A percentile compares a stretch with the other conserved stretches of the same genome.
phyloP scores from a whole-genome alignment of 2,888 invertebrate genomes.

The Cosmia trapezina region DNA sequence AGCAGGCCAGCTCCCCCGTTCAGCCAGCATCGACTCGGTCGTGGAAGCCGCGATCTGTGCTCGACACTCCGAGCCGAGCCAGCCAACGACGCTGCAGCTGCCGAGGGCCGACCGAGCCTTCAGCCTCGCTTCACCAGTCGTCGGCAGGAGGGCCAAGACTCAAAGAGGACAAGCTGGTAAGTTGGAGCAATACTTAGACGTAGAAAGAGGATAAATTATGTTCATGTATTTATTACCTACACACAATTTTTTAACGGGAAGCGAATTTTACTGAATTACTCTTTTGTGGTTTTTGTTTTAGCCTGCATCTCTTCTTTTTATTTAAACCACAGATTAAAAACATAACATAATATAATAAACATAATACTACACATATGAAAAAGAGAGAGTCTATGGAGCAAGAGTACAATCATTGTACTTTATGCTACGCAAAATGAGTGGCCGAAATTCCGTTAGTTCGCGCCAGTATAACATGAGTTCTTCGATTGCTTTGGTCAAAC shows the following conservation, averaged over 20 bases:
- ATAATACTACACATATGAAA: not conserved
- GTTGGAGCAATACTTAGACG: conserved; percentile 54
- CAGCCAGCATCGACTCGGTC: conserved; percentile 95
- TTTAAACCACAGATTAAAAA: not conserved
- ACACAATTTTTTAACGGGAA: conserved; percentile 8
- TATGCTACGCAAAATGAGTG: not conserved
- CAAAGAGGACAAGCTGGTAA: conserved; percentile 93
- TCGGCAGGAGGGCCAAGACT: conserved; percentile 94
- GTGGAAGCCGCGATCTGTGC: conserved; percentile 93
- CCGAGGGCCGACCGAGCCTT: conserved; percentile 88
- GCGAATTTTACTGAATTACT: too few species aligned
- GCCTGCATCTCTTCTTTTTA: not conserved
- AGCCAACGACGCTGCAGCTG: conserved; percentile 76
- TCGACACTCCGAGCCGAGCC: conserved; percentile 84
- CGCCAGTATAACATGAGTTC: not conserved
- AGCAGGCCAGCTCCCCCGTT: conserved; percentile 91
- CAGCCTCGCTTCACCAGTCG: conserved; percentile 93
- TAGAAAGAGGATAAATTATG: not conserved
- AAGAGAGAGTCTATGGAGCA: not conserved
- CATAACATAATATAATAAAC: too few species aligned
- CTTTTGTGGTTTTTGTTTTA: not conserved
- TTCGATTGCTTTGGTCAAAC: not conserved
- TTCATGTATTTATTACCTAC: not conserved
- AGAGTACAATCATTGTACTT: not conserved
- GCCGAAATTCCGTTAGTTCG: not conserved